Base-by-base conservation (phyloP, 1,140 invertebrate species). In the Melanaphis sacchari region DNA sequence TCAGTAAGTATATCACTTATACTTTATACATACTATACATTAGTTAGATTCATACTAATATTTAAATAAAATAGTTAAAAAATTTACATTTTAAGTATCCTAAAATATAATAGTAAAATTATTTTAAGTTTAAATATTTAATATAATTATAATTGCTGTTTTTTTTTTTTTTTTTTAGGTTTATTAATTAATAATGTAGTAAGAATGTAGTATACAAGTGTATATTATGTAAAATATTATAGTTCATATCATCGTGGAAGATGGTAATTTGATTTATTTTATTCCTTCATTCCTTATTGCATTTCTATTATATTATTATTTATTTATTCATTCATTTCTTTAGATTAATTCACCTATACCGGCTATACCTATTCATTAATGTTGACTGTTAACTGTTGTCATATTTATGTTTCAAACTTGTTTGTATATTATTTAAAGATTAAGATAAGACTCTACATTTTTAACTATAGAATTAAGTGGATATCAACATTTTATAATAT, bases 241-340 rank as follows among this genome's bases (percentile, higher is more conserved):
- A 66, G 15, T n/a, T 76, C 4, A 49, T n/a, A 76, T 76, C n/a
- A 76, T 76, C 59, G 4, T 76, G 15, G 59, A 76, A n/a, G 18
- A 76, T n/a, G 18, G 59, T 76, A n/a, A n/a, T 21, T 76, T n/a
- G 31, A 5, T n/a, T 9, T 36, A 76, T 76, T 76, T 76, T 76
- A 76, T 76, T n/a, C 11, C 15, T n/a, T 76, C 36, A 66, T 76
- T 18, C 5, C 31, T 76, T 5, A 76, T 76, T 76, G 4, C 15
- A 59, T 31, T 31, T 31, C 8, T 31, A 76, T 76, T 52, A 22
- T 52, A 52, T 52, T 76, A 76, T 36, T n/a, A 76, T 76, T 76
- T 76, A 76, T 76, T 76, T 76, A 76, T 76, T 76, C 36, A 76
- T 76, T 76, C 59, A n/a, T 76, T 76, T n/a, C 15, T 76, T 66